These are phyloP conservation scores for Archaeoteleia sp. DNA, from an alignment of 2,888 invertebrate genomes.

Conservation along the genomic window DNA sequence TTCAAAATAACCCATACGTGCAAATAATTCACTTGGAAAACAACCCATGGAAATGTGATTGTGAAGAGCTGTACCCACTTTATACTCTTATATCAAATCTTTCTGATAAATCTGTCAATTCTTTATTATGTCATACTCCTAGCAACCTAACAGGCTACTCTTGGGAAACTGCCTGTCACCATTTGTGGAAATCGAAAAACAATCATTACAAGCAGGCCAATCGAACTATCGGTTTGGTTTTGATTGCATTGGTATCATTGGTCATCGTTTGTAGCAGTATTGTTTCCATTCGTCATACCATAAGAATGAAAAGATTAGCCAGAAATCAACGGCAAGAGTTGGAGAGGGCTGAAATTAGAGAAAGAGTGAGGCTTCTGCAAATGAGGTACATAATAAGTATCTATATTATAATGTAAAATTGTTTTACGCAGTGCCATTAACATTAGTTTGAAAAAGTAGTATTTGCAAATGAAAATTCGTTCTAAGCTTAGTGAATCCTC, in stretches of 20 bases:
- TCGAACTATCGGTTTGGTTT: constrained; percentile 63
- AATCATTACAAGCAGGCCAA: constrained; percentile 42
- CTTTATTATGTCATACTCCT: constrained; percentile 82
- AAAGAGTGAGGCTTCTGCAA: constrained; percentile 75
- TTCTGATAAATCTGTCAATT: constrained; percentile 76
- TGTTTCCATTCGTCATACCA: constrained; percentile 77
- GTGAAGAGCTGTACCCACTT: constrained; percentile 79
- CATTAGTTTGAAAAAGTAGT: no score
- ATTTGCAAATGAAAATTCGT: no score
- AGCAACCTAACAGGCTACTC: constrained; percentile 79
- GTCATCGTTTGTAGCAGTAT: constrained; percentile 77
- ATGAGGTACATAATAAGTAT: constrained; percentile 69
- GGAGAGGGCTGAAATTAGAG: constrained; percentile 78
- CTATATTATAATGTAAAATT: neutral
- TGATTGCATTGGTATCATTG: constrained; percentile 69
- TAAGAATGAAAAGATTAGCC: constrained; percentile 77
- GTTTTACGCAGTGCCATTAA: no score
- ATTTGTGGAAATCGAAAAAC: constrained; percentile 76
- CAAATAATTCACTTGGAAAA: constrained; percentile 80
- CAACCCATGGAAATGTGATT: constrained; percentile 88
- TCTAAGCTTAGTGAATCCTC: no score
- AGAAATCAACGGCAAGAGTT: constrained; percentile 77
- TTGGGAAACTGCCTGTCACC: constrained; percentile 82
- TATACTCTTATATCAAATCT: constrained; percentile 79
- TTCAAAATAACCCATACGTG: constrained; percentile 79